Evolutionary conservation across 2,113 vertebrate genomes (phyloP).

Genomic region (Eleginops maclovinus): DNA sequence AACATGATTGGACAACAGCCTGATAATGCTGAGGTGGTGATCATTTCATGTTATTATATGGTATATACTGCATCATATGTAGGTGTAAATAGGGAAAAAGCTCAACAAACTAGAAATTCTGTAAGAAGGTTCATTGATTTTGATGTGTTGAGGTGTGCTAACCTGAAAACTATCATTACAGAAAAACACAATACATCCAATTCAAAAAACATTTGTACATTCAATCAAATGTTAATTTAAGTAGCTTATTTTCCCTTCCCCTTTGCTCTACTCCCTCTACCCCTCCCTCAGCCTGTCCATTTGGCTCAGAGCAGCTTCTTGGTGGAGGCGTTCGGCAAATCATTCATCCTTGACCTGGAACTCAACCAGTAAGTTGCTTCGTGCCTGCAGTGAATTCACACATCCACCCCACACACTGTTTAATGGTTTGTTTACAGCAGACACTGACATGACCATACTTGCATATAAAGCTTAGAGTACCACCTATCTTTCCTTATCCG

Average conservation of each 20-base stretch:
- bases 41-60: neutral
- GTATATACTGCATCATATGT: neutral
- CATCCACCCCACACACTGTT: neutral
- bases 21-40: no score
- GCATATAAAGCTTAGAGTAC: neutral
- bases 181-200: neutral
- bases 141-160: neutral
- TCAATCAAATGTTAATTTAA: neutral
- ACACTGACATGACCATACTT: neutral
- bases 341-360: slow-evolving; percentile 92
- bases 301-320: slow-evolving; percentile 91
- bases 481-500: neutral
- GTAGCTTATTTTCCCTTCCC: neutral
- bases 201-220: neutral
- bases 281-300: slow-evolving; percentile 85
- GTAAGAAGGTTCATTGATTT: neutral
- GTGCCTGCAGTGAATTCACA: neutral
- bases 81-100: neutral
- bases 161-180: neutral
- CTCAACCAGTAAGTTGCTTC: slow-evolving; percentile 91
- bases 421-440: slow-evolving; percentile 3
- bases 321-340: slow-evolving; percentile 87
- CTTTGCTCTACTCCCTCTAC: neutral
- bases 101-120: no score
- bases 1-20: no score